phyloP scores from a whole-genome alignment of 2,113 vertebrate species.

The Podarcis cretensis region DNA sequence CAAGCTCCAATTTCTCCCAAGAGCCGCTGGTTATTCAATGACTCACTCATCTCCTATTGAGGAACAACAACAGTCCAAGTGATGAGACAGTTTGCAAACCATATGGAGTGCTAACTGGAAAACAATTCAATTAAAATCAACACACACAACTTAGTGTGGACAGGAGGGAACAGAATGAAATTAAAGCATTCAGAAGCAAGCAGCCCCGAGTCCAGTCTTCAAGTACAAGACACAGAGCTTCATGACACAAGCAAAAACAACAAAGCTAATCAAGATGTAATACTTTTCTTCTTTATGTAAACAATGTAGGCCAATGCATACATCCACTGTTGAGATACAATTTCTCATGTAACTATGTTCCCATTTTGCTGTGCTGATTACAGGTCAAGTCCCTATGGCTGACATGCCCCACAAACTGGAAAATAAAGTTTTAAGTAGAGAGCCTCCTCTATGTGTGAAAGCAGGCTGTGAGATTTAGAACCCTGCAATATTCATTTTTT shows the following conservation, averaged over 20 bases:
- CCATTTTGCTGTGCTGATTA: background rate
- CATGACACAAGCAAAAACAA: no score
- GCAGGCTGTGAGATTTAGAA: no score
- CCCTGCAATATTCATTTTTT: no score
- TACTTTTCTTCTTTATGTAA: background rate
- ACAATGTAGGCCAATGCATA: background rate
- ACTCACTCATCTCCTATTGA: background rate
- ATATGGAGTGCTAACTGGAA: slow-evolving; percentile 20
- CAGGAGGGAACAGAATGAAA: background rate
- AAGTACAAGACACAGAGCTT: background rate
- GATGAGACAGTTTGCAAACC: slow-evolving; percentile 9
- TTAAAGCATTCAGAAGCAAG: background rate
- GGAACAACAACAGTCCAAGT: background rate
- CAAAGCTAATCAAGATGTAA: rapidly evolving
- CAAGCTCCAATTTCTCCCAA: background rate
- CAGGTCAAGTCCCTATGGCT: no score
- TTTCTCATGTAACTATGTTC: background rate
- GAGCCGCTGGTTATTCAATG: background rate
- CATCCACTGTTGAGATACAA: background rate
- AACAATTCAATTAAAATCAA: slow-evolving; percentile 17
- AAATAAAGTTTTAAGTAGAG: no score
- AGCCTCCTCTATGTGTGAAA: no score
- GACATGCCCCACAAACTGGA: no score
- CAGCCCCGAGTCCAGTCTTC: background rate
- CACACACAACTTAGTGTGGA: background rate